phyloP scores from a whole-genome alignment of 1,140 invertebrate species.

The Achroia grisella region DNA sequence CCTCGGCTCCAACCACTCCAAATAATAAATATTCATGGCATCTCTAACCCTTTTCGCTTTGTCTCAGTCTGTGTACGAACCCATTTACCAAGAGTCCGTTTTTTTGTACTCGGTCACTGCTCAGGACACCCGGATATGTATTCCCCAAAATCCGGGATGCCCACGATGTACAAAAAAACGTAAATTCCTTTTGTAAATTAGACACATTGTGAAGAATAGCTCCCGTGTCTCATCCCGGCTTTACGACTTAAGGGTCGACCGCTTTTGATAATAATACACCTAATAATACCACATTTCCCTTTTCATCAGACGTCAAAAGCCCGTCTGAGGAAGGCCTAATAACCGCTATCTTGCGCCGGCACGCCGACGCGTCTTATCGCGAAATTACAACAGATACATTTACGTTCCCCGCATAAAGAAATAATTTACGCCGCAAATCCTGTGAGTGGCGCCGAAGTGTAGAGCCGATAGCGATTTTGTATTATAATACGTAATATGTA shows the following conservation, averaged over 20 bases:
- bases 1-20: too few species aligned
- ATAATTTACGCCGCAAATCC: conserved; percentile 64
- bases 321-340: conserved; percentile 17
- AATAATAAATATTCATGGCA: too few species aligned
- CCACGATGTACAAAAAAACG: too few species aligned
- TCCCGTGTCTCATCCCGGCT: too few species aligned
- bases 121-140: too few species aligned
- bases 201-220: too few species aligned
- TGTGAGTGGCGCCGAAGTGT: conserved; percentile 12
- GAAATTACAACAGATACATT: conserved; percentile 63
- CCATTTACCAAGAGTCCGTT: too few species aligned
- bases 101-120: too few species aligned
- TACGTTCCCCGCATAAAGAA: conserved; percentile 60
- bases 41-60: too few species aligned
- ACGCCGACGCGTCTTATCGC: conserved; percentile 38
- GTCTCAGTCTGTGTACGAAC: too few species aligned
- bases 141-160: too few species aligned
- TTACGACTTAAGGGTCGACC: background rate
- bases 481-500: background rate
- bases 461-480: conserved; percentile 13
- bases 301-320: conserved; percentile 19
- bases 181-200: too few species aligned
- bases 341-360: conserved; percentile 32
- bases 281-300: background rate
- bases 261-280: background rate